Conservation (phyloP, 1,140 invertebrate species). For the Temnothorax longispinosus region DNA sequence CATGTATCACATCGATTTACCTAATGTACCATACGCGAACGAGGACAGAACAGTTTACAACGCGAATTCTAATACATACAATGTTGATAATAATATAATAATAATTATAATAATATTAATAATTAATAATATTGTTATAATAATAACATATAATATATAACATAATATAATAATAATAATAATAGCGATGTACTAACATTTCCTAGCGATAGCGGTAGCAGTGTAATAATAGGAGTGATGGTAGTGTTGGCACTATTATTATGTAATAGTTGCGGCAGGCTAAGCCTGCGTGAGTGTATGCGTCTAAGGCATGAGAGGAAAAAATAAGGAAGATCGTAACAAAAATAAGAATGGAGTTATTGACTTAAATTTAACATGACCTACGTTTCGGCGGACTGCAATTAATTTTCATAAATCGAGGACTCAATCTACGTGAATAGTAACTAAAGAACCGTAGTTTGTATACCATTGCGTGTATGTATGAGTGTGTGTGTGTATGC, state of each 20-base stretch:
- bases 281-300: conserved; percentile 38
- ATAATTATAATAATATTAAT: conserved; percentile 67
- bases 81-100: conserved; percentile 66
- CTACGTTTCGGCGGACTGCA: conserved; percentile 41
- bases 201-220: conserved; percentile 57
- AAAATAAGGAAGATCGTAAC: conserved; percentile 42
- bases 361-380: conserved; percentile 28
- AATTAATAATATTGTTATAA: conserved; percentile 74
- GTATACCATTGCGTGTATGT: conserved; percentile 52
- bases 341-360: conserved; percentile 44
- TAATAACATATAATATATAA: conserved; percentile 70
- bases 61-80: conserved; percentile 63
- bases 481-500: conserved; percentile 18
- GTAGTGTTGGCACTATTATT: conserved; percentile 59
- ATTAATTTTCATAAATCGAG: conserved; percentile 58
- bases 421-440: conserved; percentile 80
- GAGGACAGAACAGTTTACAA: conserved; percentile 77
- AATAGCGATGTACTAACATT: conserved; percentile 53
- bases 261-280: conserved; percentile 52
- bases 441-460: conserved; percentile 85
- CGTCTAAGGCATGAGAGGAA: conserved; percentile 21
- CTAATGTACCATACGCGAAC: conserved; percentile 79
- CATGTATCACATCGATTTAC: conserved; percentile 81
- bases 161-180: conserved; percentile 68
- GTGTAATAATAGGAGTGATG: conserved; percentile 52